Evolutionary conservation across 2,888 invertebrate species (phyloP), one percentile per base, ranked within the genome.

Genomic region (Spilosoma lubricipeda): DNA sequence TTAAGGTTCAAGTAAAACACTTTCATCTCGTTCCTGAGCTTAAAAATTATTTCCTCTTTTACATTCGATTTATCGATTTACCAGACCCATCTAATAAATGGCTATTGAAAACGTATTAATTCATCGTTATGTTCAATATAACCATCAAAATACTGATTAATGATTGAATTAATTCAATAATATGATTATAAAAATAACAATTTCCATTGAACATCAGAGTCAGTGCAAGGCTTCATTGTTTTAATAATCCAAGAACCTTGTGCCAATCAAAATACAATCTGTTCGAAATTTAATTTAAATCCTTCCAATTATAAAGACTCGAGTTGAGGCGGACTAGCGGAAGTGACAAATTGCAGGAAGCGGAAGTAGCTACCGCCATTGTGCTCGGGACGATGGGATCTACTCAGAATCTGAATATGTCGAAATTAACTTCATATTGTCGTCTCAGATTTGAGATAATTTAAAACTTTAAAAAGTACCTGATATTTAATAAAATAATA

Each of bases 331-430:
- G 83, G 77, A 72, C 76, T 82, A 76, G 71, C 80, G 86, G 83
- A 85, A 80, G 86, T 89, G 86, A 88, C 87, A 88, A 87, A 89
- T 87, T 89, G 88, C 86, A 82, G 85, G 83, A 85, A 84, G 77
- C 82, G 85, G 85, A 82, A 84, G 83, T 79, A 79, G 71, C 76
- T 70, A 39, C 77, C 79, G 67, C 75, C 83, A 82, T 80, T 81
- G 74, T 82, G 76, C 75, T 69, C 74, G 45, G 42, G 48, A 77
- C 59, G 71, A 77, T 67, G 82, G 77, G 75, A 74, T 45, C 45
- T 63, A 67, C 71, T 69, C 65, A 74, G 77, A 75, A 82, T 69
- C 59, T 77, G 78, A 77, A 81, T 82, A 73, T 78, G 76, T 76
- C 42, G 59, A 67, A 63, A 75, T 67, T 70, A 72, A 65, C n/a